Evolutionary conservation across 2,113 vertebrate species (phyloP).

Genomic region (Dascyllus trimaculatus): DNA sequence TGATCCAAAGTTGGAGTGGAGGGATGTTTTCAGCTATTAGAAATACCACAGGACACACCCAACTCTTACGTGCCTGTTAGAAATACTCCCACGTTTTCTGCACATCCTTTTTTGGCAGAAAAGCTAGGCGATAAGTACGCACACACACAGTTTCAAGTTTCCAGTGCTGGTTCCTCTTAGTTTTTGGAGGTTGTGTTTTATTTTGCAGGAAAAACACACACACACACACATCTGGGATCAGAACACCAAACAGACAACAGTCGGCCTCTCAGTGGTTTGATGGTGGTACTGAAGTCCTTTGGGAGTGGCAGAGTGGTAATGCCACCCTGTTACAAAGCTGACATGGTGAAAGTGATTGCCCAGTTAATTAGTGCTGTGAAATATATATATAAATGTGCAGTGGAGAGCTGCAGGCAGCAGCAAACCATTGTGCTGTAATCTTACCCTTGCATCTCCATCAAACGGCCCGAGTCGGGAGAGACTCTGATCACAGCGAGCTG

Average conservation of each 20-base stretch:
- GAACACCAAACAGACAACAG: conserved; percentile 21
- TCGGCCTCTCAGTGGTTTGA: conserved; percentile 24
- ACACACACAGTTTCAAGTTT: conserved; percentile 20
- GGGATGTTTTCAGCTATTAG: conserved; percentile 57
- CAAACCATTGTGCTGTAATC: conserved; percentile 63
- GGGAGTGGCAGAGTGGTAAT: conserved; percentile 40
- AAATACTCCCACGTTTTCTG: conserved; percentile 44
- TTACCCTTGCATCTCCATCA: conserved; percentile 64
- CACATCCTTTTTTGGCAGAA: conserved; percentile 59
- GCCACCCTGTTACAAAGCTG: conserved; percentile 41
- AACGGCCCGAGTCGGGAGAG: conserved; percentile 53
- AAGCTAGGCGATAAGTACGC: conserved; percentile 1
- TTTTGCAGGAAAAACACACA: conserved; percentile 29
- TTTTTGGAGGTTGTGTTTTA: conserved; percentile 34
- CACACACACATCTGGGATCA: conserved; percentile 16
- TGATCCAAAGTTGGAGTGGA: conserved; percentile 46
- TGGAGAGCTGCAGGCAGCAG: conserved; percentile 44
- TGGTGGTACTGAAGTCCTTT: conserved; percentile 24
- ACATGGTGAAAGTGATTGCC: conserved; percentile 52
- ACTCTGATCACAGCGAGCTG: conserved; percentile 75
- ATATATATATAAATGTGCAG: conserved; percentile 37
- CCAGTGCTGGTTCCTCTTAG: conserved; percentile 5
- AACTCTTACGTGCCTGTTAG: conserved; percentile 33
- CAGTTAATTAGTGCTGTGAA: conserved; percentile 67
- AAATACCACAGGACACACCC: conserved; percentile 60